These are phyloP conservation scores for Rotaria sp. DNA, from an alignment of 2,888 invertebrate genomes.

Conservation along the genomic window DNA sequence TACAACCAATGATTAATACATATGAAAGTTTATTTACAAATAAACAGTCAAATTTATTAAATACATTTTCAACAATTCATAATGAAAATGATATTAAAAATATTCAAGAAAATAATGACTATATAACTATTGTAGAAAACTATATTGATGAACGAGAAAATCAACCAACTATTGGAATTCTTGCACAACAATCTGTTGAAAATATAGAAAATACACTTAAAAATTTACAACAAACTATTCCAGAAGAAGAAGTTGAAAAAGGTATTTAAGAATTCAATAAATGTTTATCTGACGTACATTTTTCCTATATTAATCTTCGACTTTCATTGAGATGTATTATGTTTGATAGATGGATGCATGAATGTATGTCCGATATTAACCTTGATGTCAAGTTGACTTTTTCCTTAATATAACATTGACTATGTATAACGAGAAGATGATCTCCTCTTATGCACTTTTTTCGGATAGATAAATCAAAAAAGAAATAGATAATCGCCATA, in stretches of 20 bases:
- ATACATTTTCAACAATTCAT: conserved; percentile 6
- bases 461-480: not conserved
- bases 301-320: not conserved
- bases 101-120: not conserved
- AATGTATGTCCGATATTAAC: not conserved
- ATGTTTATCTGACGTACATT: not conserved
- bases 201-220: not conserved
- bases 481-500: not conserved
- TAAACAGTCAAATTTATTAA: not conserved
- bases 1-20: not conserved
- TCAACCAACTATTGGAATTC: not conserved
- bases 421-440: not conserved
- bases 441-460: not conserved
- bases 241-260: not conserved
- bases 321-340: not conserved
- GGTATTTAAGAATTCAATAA: not conserved
- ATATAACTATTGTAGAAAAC: not conserved
- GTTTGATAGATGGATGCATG: not conserved
- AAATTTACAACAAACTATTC: not conserved
- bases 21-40: not conserved
- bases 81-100: not conserved
- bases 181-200: not conserved
- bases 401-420: not conserved
- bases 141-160: not conserved
- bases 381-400: conserved; percentile 1